Evolutionary conservation across 1,140 invertebrate genomes (phyloP).

Genomic region (Centruroides sculpturatus): DNA sequence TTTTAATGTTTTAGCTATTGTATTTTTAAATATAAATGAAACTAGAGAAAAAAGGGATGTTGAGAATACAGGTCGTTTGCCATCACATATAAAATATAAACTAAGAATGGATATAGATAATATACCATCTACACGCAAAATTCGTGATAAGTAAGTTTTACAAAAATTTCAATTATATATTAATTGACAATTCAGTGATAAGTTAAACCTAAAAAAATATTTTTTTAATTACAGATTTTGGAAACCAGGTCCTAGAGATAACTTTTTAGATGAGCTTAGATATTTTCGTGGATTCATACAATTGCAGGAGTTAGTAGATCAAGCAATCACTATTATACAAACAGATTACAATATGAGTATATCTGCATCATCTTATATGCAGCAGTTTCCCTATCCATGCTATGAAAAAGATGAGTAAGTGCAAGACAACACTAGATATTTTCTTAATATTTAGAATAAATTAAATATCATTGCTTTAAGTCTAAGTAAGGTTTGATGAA

Average conservation of each 20-base stretch:
- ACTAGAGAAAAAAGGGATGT: not conserved
- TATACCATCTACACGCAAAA: conserved; percentile 23
- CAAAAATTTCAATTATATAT: not conserved
- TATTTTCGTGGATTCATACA: conserved; percentile 34
- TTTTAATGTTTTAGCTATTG: not conserved
- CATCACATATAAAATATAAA: conserved; percentile 31
- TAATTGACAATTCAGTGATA: not conserved
- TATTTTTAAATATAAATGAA: not conserved
- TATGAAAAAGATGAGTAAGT: conserved; percentile 29
- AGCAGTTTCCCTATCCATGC: conserved; percentile 33
- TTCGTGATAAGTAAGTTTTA: not conserved
- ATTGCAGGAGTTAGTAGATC: conserved; percentile 33
- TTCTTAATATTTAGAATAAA: no score
- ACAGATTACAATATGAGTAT: conserved; percentile 13
- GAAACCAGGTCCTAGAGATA: conserved; percentile 29
- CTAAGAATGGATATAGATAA: conserved; percentile 36
- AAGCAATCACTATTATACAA: conserved; percentile 27
- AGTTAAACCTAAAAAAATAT: not conserved
- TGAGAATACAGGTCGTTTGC: conserved; percentile 14
- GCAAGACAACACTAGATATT: not conserved
- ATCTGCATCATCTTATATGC: conserved; percentile 18
- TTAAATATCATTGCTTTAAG: no score
- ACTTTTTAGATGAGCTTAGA: conserved; percentile 29
- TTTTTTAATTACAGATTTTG: conserved; percentile 23
- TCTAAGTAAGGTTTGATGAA: no score